Evolutionary conservation across 2,113 vertebrate genomes (phyloP), one percentile per base, ranked within the genome.

Genomic region (Percina caprodes): DNA sequence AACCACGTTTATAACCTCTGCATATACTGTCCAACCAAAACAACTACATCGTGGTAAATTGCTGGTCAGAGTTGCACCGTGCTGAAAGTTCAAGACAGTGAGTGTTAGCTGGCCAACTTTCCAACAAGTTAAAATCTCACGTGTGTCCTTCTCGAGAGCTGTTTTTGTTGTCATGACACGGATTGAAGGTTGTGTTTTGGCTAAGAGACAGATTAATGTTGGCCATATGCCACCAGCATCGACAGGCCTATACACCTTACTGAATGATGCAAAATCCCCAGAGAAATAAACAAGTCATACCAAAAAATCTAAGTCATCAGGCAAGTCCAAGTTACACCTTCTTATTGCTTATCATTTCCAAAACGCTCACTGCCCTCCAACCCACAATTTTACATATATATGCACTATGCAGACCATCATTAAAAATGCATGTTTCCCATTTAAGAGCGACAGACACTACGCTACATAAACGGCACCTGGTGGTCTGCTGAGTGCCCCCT

Each of bases 381-480:
- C 5, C 16, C 21, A 39, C 16, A 15, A 8, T 15, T 35, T 35
- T 3, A 26, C 35, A 16, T 11, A 0, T 11, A 0, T 16, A 3
- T 54, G 21, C 19, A 24, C n/a, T 5, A 11, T 11, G 26, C 4
- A 42, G 18, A 5, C 3, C 54, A 3, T 18, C 18, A 45, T 16
- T 2, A 4, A 48, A 52, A 21, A 58, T 51, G 16, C 6, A 62
- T 18, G 69, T 39, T 59, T 70, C n/a, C 6, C 33, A 56, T 73
- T 42, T 46, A 8, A 58, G 24, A 24, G 12, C 30, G 70, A 42
- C 69, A 42, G 51, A 49, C 15, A 80, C 26, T 19, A 71, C 26
- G 55, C 42, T 58, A 78, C 76, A 85, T 74, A 79, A 72, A 88
- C 75, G 74, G 61, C 78, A 88, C 84, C 71, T 89, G 85, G 89